Conservation (phyloP, 1,140 invertebrate species). For the Manduca sexta region DNA sequence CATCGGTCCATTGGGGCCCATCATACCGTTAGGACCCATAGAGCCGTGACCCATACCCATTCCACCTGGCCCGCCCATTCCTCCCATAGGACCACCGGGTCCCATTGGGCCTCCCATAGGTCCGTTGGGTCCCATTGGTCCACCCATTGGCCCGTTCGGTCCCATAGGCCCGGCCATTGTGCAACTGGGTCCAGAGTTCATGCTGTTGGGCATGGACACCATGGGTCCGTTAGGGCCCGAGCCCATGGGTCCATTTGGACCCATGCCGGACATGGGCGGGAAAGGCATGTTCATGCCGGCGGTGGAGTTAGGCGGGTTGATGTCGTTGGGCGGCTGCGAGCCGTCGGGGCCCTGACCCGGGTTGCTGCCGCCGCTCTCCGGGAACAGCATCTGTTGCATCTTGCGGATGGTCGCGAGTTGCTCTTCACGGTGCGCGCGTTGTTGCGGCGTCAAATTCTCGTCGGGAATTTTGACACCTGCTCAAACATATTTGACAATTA, state of each 20-base stretch:
- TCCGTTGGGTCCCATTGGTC: slow-evolving; percentile 54
- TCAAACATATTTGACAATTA: too few species aligned
- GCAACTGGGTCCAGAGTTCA: slow-evolving; percentile 60
- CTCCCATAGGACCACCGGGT: slow-evolving; percentile 57
- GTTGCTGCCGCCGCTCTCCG: slow-evolving; percentile 76
- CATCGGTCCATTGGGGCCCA: slow-evolving; percentile 70
- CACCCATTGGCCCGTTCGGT: slow-evolving; percentile 60
- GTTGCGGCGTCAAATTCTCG: slow-evolving; percentile 97
- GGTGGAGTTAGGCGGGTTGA: slow-evolving; percentile 59
- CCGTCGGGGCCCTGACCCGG: slow-evolving; percentile 50
- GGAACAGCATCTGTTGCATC: slow-evolving; percentile 94
- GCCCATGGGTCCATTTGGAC: slow-evolving; percentile 53
- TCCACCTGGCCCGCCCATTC: slow-evolving; percentile 56
- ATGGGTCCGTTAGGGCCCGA: slow-evolving; percentile 59
- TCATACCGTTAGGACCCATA: slow-evolving; percentile 71
- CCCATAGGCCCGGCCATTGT: slow-evolving; percentile 67
- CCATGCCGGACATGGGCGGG: slow-evolving; percentile 59
- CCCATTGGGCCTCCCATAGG: slow-evolving; percentile 62
- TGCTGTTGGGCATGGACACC: slow-evolving; percentile 62
- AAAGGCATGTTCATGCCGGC: slow-evolving; percentile 66
- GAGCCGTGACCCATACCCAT: slow-evolving; percentile 66
- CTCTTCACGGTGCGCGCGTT: slow-evolving; percentile 93
- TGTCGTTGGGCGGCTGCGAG: slow-evolving; percentile 39
- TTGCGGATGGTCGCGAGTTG: slow-evolving; percentile 92
- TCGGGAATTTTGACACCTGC: slow-evolving; percentile 93